Base-by-base conservation (phyloP, 2,113 vertebrate genomes). In the Xiphophorus hellerii region DNA sequence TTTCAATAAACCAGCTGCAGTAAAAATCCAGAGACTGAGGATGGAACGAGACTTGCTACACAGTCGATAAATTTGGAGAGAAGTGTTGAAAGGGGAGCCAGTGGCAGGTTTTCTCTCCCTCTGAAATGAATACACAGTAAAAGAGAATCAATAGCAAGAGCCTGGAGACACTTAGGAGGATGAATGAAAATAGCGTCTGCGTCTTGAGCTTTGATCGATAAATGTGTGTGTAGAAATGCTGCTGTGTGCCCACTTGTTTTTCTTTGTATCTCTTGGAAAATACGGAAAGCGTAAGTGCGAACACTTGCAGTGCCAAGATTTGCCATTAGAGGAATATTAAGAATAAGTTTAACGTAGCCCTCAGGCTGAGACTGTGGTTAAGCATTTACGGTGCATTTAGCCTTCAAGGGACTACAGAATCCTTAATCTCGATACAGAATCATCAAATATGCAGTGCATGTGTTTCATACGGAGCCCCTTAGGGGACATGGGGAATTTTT, bases 71-170 rank as follows among this genome's bases (percentile, higher is more conserved):
- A 89, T 81, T 73, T 28, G 76, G 78, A 84, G 77, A 87, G 81
- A 83, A 67, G 84, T 76, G 85, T 67, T 78, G 84, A 84, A 79
- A 72, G 71, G 73, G 68, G 68, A 83, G 81, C 74, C 77, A 66
- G 77, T 62, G 78, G 69, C 80, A 71, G 86, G 73, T 73, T 20
- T 25, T 74, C 67, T 84, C 78, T 78, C 78, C 76, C 85, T 85
- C 80, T 67, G 87, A 88, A 92, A 88, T 89, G 88, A 90, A 85
- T 72, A 78, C 77, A 78, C 69, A 66, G 73, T 86, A 78, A 88
- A 87, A 71, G 73, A 73, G 63, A 89, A 88, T 91, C 86, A 28
- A 92, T 90, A 78, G 54, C 61, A 65, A 73, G 80, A 85, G 86
- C 88, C 78, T 81, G 70, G 73, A 76, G 81, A 89, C 80, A 68